A percentile compares a stretch with the other conserved stretches of the same genome.
Evolutionary conservation across 2,888 invertebrate genomes (phyloP).

Genomic region (Peribatodes rhomboidaria): DNA sequence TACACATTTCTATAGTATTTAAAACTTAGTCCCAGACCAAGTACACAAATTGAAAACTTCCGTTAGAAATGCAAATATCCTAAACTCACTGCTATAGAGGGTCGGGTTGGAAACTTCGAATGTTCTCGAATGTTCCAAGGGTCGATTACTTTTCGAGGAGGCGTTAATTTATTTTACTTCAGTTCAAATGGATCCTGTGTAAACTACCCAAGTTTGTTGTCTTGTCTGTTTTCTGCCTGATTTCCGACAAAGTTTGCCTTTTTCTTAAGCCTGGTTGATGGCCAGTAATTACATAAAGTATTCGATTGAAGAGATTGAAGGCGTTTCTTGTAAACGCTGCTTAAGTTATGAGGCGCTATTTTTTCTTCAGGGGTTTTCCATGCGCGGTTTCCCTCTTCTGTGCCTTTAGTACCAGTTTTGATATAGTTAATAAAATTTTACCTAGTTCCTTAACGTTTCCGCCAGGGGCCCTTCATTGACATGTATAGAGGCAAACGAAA

Average conservation of each 20-base stretch:
- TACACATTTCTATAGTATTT: no score
- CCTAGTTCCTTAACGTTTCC: no score
- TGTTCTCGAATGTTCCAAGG: no score
- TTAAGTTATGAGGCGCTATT: no score
- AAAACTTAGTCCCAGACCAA: not conserved
- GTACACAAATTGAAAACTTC: slow-evolving; percentile 16
- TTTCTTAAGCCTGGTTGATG: slow-evolving; percentile 15
- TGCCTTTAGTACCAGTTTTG: no score
- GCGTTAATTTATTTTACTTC: slow-evolving; percentile 35
- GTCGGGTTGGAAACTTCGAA: slow-evolving; percentile 11
- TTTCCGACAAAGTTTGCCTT: slow-evolving; percentile 19
- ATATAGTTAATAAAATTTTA: no score
- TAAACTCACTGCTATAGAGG: slow-evolving; percentile 19
- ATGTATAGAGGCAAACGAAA: no score
- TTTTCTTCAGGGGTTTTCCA: no score
- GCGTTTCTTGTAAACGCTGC: not conserved
- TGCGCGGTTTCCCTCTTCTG: no score
- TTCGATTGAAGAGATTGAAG: not conserved
- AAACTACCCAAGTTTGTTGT: slow-evolving; percentile 32
- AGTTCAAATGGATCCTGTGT: slow-evolving; percentile 33
- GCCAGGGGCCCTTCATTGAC: no score
- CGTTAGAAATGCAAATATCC: slow-evolving; percentile 22
- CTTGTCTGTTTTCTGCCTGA: slow-evolving; percentile 23
- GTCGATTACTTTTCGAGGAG: slow-evolving; percentile 30
- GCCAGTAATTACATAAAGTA: slow-evolving; percentile 9